These are phyloP conservation scores for Macrostomum cliftonense DNA, from an alignment of 2,888 invertebrate genomes.

Conservation along the genomic window DNA sequence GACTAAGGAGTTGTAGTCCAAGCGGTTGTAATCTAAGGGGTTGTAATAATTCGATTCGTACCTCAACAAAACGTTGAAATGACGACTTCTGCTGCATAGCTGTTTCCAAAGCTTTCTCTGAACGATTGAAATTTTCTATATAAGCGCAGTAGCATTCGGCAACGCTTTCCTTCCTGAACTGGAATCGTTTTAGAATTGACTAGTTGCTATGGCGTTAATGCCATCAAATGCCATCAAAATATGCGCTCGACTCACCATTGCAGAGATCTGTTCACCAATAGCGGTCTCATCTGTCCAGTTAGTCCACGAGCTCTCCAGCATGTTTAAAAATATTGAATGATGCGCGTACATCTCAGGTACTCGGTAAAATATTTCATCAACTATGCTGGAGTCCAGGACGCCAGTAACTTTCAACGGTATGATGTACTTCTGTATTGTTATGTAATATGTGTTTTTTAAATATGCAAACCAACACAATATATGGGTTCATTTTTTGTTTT, in stretches of 20 bases:
- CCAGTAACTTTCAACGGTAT: slow-evolving; percentile 71
- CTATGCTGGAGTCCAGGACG: slow-evolving; percentile 63
- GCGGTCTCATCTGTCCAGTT: not conserved
- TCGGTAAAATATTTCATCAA: slow-evolving; percentile 83
- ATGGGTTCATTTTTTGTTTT: no score
- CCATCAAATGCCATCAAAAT: no score
- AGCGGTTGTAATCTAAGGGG: no score
- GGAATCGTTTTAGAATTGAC: slow-evolving; percentile 19
- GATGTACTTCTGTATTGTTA: slow-evolving; percentile 58
- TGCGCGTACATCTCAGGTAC: slow-evolving; percentile 74
- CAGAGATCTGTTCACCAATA: slow-evolving; percentile 68
- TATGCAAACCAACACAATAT: no score
- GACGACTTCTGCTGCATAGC: slow-evolving; percentile 73
- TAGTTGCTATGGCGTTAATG: no score
- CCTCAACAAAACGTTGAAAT: slow-evolving; percentile 78
- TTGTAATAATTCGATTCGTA: no score
- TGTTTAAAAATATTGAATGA: slow-evolving; percentile 69
- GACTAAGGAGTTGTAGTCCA: no score
- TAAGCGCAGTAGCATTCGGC: slow-evolving; percentile 83
- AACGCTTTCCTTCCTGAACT: slow-evolving; percentile 82
- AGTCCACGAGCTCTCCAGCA: slow-evolving; percentile 43
- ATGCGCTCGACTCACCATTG: slow-evolving; percentile 63
- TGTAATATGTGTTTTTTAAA: no score
- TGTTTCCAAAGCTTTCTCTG: slow-evolving; percentile 73
- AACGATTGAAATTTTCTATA: slow-evolving; percentile 83